These are phyloP conservation scores for Rhynchonycteris naso DNA, from an alignment of 2,797 vertebrate genomes.

Conservation along the genomic window DNA sequence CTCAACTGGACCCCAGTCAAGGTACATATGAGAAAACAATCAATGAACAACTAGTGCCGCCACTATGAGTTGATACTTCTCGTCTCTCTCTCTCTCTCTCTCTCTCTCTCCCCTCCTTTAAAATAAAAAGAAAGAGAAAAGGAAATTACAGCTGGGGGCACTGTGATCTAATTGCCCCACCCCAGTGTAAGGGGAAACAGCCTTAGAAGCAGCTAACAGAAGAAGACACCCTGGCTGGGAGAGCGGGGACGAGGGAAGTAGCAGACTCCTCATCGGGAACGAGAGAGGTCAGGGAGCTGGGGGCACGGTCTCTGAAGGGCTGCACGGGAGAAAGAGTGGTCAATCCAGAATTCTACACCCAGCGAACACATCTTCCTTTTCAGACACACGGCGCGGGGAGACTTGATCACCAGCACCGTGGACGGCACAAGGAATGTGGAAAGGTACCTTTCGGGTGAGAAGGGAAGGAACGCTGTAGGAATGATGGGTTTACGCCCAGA, in stretches of 20 bases:
- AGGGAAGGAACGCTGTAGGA: rapidly evolving
- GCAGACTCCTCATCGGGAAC: background rate
- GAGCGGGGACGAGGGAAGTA: rapidly evolving
- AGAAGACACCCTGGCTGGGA: rapidly evolving
- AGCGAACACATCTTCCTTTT: rapidly evolving
- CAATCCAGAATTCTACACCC: background rate
- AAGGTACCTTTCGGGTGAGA: background rate
- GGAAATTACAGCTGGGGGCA: rapidly evolving
- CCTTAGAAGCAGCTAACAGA: background rate
- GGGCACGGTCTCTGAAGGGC: rapidly evolving
- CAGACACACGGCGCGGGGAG: rapidly evolving
- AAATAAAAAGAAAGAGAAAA: too few species aligned
- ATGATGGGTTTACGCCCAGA: rapidly evolving
- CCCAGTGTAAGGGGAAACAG: background rate
- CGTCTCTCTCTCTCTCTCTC: too few species aligned
- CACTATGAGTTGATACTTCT: too few species aligned
- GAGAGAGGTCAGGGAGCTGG: too few species aligned
- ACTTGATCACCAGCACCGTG: rapidly evolving
- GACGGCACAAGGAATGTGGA: rapidly evolving
- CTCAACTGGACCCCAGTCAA: too few species aligned
- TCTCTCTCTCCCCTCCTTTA: too few species aligned
- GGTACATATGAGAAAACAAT: too few species aligned
- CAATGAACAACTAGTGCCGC: too few species aligned
- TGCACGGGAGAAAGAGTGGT: rapidly evolving
- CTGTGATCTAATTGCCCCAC: rapidly evolving